Evolutionary conservation across 2,797 vertebrate genomes (phyloP), one percentile per base, ranked within the genome.

Genomic region (Clarias pachynema): DNA sequence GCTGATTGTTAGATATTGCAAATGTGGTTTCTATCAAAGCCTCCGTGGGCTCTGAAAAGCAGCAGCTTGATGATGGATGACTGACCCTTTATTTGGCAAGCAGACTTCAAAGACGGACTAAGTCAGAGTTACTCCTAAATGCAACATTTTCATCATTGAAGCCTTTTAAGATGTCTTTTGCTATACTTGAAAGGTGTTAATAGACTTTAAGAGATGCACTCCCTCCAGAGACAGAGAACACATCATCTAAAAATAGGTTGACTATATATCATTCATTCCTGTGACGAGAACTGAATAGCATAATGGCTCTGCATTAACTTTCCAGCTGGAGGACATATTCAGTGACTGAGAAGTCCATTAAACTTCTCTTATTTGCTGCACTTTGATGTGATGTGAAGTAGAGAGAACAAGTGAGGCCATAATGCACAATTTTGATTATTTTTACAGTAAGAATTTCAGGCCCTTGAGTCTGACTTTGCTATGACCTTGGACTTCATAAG

Each of bases 51-150:
- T 68, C 66, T 78, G 92, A 93, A 92, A 96, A 86, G 89, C 93
- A 95, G 94, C 62, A 91, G 94, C 86, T 80, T 40, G 82, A 92
- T 96, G 96, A 97, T 96, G 93, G 96, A 97, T 96, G 95, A 96
- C 93, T 94, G 96, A 97, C 94, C 94, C 92, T 92, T 92, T 92
- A 93, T 91, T 94, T 93, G 93, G 95, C 89, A 89, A 92, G 94
- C 93, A 90, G 90, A 92, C 87, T 92, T 89, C 84, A 88, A 89
- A 89, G 87, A 85, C 75, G 87, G 86, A 84, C 40, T 29, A 68
- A 73, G 86, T 86, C 29, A n/a, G 70, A 83, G 83, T 89, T 91
- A 92, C 90, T 93, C 88, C 78, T 86, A 87, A 89, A 90, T 91
- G 86, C 89, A 85, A 88, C 84, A 85, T 81, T 78, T 83, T 77